Percentiles rank a stretch among this genome's conserved stretches.
Conservation (phyloP, 2,888 invertebrate genomes). For the Mantis religiosa region DNA sequence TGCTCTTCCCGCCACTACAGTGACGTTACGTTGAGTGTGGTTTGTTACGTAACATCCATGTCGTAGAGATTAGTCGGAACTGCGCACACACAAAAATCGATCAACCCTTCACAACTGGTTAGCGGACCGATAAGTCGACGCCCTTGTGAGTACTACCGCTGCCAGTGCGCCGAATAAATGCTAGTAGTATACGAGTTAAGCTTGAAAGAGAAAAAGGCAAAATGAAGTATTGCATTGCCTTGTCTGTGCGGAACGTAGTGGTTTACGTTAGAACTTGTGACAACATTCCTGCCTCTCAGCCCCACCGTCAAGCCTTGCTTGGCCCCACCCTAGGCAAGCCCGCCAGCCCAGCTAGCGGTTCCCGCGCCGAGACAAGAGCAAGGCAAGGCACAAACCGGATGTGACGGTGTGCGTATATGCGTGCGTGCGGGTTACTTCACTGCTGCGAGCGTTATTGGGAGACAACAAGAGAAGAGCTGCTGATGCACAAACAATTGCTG, state of each 20-base stretch:
- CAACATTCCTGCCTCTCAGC: neutral
- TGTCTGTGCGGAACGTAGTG: neutral
- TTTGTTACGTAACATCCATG: neutral
- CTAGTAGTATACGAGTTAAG: neutral
- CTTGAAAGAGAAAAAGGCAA: neutral
- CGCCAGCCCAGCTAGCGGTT: neutral
- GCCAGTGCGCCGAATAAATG: neutral
- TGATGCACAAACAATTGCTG: neutral
- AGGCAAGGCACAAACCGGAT: neutral
- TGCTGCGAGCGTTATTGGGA: neutral
- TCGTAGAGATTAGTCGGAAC: neutral
- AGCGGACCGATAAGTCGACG: neutral
- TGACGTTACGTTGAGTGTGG: neutral
- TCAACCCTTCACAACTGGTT: neutral
- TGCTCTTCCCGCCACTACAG: neutral
- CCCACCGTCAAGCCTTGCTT: neutral
- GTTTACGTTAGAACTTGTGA: neutral
- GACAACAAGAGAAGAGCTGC: neutral
- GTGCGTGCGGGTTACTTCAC: neutral
- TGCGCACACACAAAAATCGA: slow-evolving; percentile 10
- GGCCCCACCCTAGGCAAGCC: neutral
- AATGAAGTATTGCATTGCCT: neutral
- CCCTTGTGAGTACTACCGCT: neutral
- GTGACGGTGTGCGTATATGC: neutral
- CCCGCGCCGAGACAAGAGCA: neutral